A percentile compares a stretch with the other conserved stretches of the same genome.
These are phyloP conservation scores for Plestiodon gilberti DNA, from an alignment of 2,113 vertebrate genomes.

Conservation along the genomic window DNA sequence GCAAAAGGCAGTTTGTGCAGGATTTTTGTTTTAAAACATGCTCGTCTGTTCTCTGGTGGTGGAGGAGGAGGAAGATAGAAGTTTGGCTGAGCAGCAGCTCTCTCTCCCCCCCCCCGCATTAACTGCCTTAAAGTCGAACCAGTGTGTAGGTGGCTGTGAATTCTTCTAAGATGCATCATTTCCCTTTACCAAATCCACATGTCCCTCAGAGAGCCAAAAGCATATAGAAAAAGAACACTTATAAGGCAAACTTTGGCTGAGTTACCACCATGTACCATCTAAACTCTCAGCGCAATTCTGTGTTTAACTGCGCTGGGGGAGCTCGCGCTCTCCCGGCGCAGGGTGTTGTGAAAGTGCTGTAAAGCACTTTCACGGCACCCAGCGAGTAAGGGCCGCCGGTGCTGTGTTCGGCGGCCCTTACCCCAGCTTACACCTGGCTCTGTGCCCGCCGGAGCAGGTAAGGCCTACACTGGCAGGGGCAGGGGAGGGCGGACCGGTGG, in stretches of 20 bases:
- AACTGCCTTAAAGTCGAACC: constrained; percentile 6
- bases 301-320: no score
- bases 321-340: no score
- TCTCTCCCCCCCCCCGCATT: background rate
- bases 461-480: no score
- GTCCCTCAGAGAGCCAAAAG: constrained; percentile 49
- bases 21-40: background rate
- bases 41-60: background rate
- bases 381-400: no score
- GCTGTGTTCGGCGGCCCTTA: no score
- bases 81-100: background rate
- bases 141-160: constrained; percentile 53
- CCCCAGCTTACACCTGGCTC: no score
- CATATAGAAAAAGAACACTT: constrained; percentile 39
- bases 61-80: background rate
- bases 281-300: no score
- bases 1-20: background rate
- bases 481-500: no score
- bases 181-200: constrained; percentile 49
- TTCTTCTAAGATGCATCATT: constrained; percentile 32
- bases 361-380: no score
- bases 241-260: background rate
- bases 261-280: background rate
- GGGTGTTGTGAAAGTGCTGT: no score
- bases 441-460: no score